phyloP scores from a whole-genome alignment of 2,888 invertebrate genomes.

The Parnassius apollo region DNA sequence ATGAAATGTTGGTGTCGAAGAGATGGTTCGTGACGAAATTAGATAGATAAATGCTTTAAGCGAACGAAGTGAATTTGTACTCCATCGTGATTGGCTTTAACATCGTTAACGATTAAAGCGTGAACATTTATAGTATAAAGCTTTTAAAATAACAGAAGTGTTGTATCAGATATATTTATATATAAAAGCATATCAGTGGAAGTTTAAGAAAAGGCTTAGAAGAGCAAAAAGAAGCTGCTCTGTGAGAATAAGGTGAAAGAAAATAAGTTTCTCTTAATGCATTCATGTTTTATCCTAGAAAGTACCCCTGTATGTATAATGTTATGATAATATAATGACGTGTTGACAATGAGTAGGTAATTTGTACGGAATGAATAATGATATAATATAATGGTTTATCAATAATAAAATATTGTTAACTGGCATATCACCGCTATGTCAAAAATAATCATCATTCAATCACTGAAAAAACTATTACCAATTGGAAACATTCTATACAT shows the following conservation, averaged over 20 bases:
- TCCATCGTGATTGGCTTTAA: conserved; percentile 27
- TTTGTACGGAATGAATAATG: conserved; percentile 22
- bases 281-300: not conserved
- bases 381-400: conserved; percentile 25
- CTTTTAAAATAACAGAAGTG: conserved; percentile 16
- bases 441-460: not conserved
- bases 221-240: conserved; percentile 61
- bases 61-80: conserved; percentile 30
- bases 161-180: conserved; percentile 8
- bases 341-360: conserved; percentile 12
- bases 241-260: conserved; percentile 27
- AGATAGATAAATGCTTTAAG: conserved; percentile 36
- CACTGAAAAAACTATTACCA: conserved; percentile 2
- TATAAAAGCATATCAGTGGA: conserved; percentile 11
- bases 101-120: conserved; percentile 23
- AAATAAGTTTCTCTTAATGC: no score
- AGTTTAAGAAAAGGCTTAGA: conserved; percentile 15
- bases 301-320: not conserved
- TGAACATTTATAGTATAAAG: conserved; percentile 20
- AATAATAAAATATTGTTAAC: conserved; percentile 25
- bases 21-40: conserved; percentile 47
- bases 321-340: conserved; percentile 12
- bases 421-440: conserved; percentile 16
- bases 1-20: conserved; percentile 59
- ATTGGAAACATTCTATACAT: not conserved